A percentile compares a stretch with the other conserved stretches of the same genome.
phyloP scores from a whole-genome alignment of 2,113 vertebrate genomes.

The Garra rufa region DNA sequence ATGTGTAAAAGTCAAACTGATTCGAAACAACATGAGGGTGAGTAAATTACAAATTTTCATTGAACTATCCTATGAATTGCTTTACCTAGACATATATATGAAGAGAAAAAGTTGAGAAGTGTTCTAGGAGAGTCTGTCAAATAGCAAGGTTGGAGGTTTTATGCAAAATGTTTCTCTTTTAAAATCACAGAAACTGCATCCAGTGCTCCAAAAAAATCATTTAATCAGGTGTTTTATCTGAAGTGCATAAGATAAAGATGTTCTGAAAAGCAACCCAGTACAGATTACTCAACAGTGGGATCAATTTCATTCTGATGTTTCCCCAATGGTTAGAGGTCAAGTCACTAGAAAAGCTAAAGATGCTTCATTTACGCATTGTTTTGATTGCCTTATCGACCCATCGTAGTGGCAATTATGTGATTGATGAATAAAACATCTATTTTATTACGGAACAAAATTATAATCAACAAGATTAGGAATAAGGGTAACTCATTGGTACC shows the following conservation, averaged over 20 bases:
- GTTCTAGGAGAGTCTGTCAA: background rate
- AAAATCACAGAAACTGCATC: background rate
- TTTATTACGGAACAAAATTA: background rate
- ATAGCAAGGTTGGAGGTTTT: background rate
- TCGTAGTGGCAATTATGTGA: background rate
- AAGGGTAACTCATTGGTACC: background rate
- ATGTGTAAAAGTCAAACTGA: background rate
- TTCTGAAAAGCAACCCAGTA: background rate
- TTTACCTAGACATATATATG: background rate
- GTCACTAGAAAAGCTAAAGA: slow-evolving; percentile 8
- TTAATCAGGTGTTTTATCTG: background rate
- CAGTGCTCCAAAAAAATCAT: background rate
- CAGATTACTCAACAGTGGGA: background rate
- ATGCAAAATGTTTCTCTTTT: background rate
- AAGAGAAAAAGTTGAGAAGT: background rate
- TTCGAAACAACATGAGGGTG: background rate
- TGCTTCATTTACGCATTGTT: background rate
- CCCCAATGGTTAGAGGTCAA: background rate
- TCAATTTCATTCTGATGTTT: slow-evolving; percentile 5
- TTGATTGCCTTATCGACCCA: background rate
- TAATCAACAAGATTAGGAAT: background rate
- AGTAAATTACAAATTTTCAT: background rate
- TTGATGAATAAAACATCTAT: background rate
- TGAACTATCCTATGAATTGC: background rate
- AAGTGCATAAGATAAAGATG: background rate